Evolutionary conservation across 2,888 invertebrate species (phyloP), one percentile per base, ranked within the genome.

Genomic region (Melanostoma mellinum): DNA sequence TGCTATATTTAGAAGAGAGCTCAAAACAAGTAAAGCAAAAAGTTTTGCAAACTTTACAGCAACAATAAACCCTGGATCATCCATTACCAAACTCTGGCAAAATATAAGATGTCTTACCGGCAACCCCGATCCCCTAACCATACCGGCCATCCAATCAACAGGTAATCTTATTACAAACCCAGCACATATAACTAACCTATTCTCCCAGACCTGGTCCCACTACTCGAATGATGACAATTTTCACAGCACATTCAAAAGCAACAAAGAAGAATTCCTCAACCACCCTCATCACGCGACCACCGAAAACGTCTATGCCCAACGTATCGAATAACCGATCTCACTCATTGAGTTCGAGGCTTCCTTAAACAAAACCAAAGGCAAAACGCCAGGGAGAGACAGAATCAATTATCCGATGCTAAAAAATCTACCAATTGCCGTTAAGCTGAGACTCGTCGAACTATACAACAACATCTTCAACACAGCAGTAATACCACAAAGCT

Each of bases 11-110:
- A 35, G 53, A 20, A 9, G 36, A 4, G 30, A 53, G 4, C 53
- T 53, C 3, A 9, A 53, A 36, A n/a, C 33, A n/a, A 53, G 53
- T 6, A 53, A 35, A 6, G n/a, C n/a, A 6, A 53, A 53, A 6
- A 53, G 53, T 36, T 35, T 53, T 36, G 53, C 53, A 36, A 10
- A 53, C 4, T 36, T 53, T 53, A 53, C 53, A 36, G 33, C 53
- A 36, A 53, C n/a, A n/a, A 53, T 53, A 53, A 53, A 53, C 20
- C 36, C 35, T n/a, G 36, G n/a, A 5, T 53, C 48, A 4, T 6
- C 61, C n/a, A 33, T 6, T 10, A 8, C 61, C 6, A 48, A 48
- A 36, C 46, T 61, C 33, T 60, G 60, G 60, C 58, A 60, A 46
- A 60, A 60, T 6, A 60, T 60, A 32, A 33, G 35, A 4, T 36